phyloP scores from a whole-genome alignment of 1,140 invertebrate species.

The Eurytemora carolleeae region DNA sequence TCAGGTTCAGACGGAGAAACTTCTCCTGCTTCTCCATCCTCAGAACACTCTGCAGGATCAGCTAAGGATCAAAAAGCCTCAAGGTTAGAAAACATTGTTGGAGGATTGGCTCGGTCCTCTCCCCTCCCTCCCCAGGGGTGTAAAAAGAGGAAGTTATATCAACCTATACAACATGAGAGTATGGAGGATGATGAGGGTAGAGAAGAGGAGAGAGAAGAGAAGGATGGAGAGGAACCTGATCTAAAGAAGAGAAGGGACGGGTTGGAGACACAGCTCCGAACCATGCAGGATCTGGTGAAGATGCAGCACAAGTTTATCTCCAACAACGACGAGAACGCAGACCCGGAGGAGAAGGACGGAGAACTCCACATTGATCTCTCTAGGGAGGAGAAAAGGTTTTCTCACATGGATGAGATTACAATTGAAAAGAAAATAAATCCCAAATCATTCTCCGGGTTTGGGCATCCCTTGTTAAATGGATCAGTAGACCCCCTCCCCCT shows the following conservation, averaged over 20 bases:
- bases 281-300: constrained; percentile 62
- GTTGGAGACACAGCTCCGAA: constrained; percentile 55
- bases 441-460: not conserved
- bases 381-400: constrained; percentile 4
- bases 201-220: constrained; percentile 31
- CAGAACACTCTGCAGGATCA: constrained; percentile 15
- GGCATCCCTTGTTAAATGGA: constrained; percentile 15
- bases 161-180: constrained; percentile 74
- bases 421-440: not conserved
- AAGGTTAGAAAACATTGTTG: constrained; percentile 79
- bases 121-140: constrained; percentile 55
- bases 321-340: constrained; percentile 16
- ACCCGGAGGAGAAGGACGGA: constrained; percentile 14
- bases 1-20: not conserved
- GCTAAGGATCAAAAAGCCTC: constrained; percentile 56
- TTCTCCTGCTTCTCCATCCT: constrained; percentile 15
- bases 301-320: constrained; percentile 65
- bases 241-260: constrained; percentile 18
- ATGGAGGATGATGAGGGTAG: constrained; percentile 35
- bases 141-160: constrained; percentile 89
- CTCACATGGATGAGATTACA: constrained; percentile 13
- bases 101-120: constrained; percentile 62
- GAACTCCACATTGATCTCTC: constrained; percentile 19
- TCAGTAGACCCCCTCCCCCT: constrained; percentile 16
- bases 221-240: constrained; percentile 17